Evolutionary conservation across 2,113 vertebrate genomes (phyloP).

Genomic region (Callospermophilus lateralis): DNA sequence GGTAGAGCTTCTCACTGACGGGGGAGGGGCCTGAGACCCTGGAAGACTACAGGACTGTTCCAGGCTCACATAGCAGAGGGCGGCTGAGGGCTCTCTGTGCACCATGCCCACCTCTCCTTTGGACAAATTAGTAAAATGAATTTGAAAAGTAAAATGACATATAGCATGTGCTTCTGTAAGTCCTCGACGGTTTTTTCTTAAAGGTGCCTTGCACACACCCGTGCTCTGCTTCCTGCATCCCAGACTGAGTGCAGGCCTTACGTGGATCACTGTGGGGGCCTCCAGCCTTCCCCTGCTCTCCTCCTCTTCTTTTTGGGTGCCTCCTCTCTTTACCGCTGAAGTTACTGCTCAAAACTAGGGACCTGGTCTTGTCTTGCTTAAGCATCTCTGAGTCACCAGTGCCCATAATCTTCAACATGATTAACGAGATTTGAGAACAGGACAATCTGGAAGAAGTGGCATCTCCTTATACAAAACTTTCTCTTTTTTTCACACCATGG

Average conservation of each 20-base stretch:
- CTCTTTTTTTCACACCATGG: neutral
- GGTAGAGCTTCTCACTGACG: neutral
- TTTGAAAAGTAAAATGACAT: neutral
- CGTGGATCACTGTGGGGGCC: neutral
- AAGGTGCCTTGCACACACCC: neutral
- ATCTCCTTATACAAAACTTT: neutral
- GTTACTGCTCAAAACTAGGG: neutral
- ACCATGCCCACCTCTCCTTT: neutral
- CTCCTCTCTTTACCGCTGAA: neutral
- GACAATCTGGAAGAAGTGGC: neutral
- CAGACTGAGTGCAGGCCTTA: neutral
- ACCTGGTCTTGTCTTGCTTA: neutral
- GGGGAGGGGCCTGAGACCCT: neutral
- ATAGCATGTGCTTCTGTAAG: neutral
- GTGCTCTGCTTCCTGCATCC: fast-evolving
- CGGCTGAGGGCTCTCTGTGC: neutral
- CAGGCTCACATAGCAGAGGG: neutral
- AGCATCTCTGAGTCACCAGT: neutral
- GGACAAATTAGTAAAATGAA: neutral
- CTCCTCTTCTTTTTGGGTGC: neutral
- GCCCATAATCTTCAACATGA: fast-evolving
- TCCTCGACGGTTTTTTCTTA: neutral
- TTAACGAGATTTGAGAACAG: neutral
- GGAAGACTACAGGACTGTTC: neutral
- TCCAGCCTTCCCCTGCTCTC: neutral